Evolutionary conservation across 2,888 invertebrate species (phyloP).

Genomic region (Amphipyra tragopoginis): DNA sequence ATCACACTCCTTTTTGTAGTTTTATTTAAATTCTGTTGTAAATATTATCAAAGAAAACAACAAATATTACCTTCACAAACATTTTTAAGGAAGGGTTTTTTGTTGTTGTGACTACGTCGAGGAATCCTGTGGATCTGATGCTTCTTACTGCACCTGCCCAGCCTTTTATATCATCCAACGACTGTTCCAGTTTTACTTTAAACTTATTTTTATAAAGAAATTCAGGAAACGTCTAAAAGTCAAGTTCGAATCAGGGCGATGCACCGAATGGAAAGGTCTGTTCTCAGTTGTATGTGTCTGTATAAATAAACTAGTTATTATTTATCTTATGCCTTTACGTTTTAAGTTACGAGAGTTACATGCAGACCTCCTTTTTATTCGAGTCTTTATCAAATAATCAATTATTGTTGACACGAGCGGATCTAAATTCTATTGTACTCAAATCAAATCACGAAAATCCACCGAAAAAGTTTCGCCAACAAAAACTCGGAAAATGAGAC

Average conservation of each 20-base stretch:
- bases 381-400: slow-evolving; percentile 2
- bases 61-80: slow-evolving; percentile 80
- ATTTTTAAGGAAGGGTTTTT: slow-evolving; percentile 68
- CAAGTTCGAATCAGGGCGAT: slow-evolving; percentile 79
- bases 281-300: slow-evolving; percentile 41
- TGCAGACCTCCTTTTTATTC: background rate
- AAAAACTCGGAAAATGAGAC: slow-evolving; percentile 46
- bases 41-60: background rate
- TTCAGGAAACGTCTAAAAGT: slow-evolving; percentile 86
- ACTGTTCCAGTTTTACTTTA: slow-evolving; percentile 75
- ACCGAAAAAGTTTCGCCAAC: background rate
- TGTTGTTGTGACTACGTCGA: slow-evolving; percentile 78
- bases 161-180: slow-evolving; percentile 75
- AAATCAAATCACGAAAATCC: slow-evolving; percentile 9
- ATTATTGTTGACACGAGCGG: slow-evolving; percentile 26
- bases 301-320: slow-evolving; percentile 57
- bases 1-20: too few species aligned
- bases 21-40: too few species aligned
- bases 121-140: slow-evolving; percentile 75
- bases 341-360: slow-evolving; percentile 14
- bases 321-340: slow-evolving; percentile 22
- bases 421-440: slow-evolving; percentile 40
- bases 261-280: slow-evolving; percentile 71
- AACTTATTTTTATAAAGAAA: slow-evolving; percentile 73
- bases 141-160: slow-evolving; percentile 39